Base-by-base conservation (phyloP, 2,113 vertebrate genomes). In the Poecilia latipinna region DNA sequence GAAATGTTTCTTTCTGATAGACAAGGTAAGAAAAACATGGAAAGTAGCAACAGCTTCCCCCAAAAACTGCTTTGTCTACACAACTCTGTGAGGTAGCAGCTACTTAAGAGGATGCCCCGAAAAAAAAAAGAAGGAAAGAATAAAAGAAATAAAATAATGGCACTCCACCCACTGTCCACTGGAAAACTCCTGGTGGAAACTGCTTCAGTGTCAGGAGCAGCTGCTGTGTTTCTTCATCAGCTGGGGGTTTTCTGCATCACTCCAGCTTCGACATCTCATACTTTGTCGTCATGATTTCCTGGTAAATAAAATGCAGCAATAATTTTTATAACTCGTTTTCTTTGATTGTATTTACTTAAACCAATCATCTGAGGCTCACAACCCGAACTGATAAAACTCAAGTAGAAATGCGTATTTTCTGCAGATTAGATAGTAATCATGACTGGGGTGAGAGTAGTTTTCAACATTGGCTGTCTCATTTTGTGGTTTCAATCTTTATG, bases 221-320 rank as follows among this genome's bases (percentile, higher is more conserved):
- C 70, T 74, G 68, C 80, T 3, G 0, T n/a, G 57, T 71, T 65
- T 73, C 74, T 82, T 65, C 42, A 33, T 54, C 31, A 42, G 39
- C 17, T 54, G 26, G 12, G 69, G 65, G 72, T 3, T 6, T 26
- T 72, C 68, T n/a, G 15, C 65, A 66, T 95, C 89, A 96, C 86
- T 95, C 96, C 93, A 96, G 95, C 91, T 97, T 96, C 62, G 96
- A 96, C 94, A 97, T 96, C 92, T 97, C 96, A 70, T 95, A 97
- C 91, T 94, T 96, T 69, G 95, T 96, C n/a, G 96, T 96, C 95
- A 96, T 95, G 77, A 97, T 97, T 94, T 97, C 96, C 96, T 97
- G 72, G 2, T 37, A 78, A 79, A 75, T 15, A 44, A 78, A 2
- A 48, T 19, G 44, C 5, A 19, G 5, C 13, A 48, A 44, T 0